Base-by-base conservation (phyloP, 2,797 vertebrate species). In the Tadarida brasiliensis region DNA sequence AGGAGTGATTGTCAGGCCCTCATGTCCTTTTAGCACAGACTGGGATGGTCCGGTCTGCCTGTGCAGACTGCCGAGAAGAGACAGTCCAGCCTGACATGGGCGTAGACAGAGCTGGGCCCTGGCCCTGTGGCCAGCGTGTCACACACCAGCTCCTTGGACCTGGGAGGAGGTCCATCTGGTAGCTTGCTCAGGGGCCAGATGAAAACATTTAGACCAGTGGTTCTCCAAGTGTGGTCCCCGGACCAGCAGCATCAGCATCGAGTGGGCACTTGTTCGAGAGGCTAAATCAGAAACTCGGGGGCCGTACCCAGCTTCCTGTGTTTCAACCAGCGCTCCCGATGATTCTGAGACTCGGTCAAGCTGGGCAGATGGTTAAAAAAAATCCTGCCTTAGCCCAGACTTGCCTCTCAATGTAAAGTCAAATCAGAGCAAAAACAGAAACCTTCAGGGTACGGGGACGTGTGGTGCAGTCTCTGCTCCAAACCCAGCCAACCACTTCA, bases 1-100 rank as follows among this genome's bases (percentile, higher is more conserved):
- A 83, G 51, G 12, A 12, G 15, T 71, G 2, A 49, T 26, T 19
- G 49, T 30, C 39, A 39, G 70, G 10, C 12, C n/a, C 26, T 20
- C 3, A 24, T 24, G 51, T 7, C 71, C 39, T 92, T 73, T 84
- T 35, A 28, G 63, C 26, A 4, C 3, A 11, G 54, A 22, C n/a
- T 10, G n/a, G 74, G 71, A 49, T 5, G n/a, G 14, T 35, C 59
- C 8, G 0, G 0, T 44, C 19, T 28, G 9, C 28, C 68, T 16
- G 24, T 7, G 33, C 22, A 76, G 35, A 47, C 35, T 35, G n/a
- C 44, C 30, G 30, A 44, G 59, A 5, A 78, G 11, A 47, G 67
- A 67, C 17, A 51, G 35, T 1, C 30, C 17, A 30, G 28, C 10
- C 59, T 11, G 33, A 56, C 0, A 0, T 19, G 14, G 12, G 8